phyloP scores from a whole-genome alignment of 1,140 invertebrate species.

The Augochlora pura region DNA sequence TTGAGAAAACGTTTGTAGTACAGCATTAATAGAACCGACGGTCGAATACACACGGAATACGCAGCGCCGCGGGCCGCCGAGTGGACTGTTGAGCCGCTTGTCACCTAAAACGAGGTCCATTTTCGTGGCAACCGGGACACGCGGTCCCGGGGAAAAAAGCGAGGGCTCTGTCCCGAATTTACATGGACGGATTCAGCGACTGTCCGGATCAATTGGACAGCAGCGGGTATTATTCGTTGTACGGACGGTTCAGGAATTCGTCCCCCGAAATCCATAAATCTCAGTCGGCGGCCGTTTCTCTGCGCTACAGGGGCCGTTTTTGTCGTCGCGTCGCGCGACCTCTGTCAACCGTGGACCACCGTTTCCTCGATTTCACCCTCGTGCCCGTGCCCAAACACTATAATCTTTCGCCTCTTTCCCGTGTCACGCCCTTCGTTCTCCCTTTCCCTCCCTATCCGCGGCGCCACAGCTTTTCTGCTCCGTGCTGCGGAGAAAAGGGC shows the following conservation, averaged over 20 bases:
- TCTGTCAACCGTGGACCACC: constrained; percentile 21
- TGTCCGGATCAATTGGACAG: constrained; percentile 45
- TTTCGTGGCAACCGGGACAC: constrained; percentile 12
- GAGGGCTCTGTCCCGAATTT: constrained; percentile 16
- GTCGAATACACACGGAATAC: constrained; percentile 10
- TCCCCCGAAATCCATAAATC: constrained; percentile 52
- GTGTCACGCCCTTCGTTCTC: background rate
- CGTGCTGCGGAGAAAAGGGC: no score
- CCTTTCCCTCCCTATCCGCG: no score
- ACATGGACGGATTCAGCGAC: constrained; percentile 37
- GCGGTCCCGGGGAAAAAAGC: background rate
- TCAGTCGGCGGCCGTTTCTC: background rate
- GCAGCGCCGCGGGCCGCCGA: background rate
- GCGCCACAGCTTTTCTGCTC: background rate
- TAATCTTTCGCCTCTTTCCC: constrained; percentile 34
- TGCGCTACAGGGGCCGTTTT: constrained; percentile 6
- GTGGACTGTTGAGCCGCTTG: constrained; percentile 14
- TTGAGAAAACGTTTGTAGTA: constrained; percentile 18
- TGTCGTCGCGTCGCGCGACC: constrained; percentile 29
- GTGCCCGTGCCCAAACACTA: constrained; percentile 4
- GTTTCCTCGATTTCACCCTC: constrained; percentile 24
- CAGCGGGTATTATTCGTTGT: constrained; percentile 40
- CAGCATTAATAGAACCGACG: constrained; percentile 43
- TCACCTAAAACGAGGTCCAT: constrained; percentile 37
- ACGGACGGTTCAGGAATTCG: constrained; percentile 39